These are phyloP conservation scores for Colistium nudipinnis DNA, from an alignment of 2,113 vertebrate species.

Conservation along the genomic window DNA sequence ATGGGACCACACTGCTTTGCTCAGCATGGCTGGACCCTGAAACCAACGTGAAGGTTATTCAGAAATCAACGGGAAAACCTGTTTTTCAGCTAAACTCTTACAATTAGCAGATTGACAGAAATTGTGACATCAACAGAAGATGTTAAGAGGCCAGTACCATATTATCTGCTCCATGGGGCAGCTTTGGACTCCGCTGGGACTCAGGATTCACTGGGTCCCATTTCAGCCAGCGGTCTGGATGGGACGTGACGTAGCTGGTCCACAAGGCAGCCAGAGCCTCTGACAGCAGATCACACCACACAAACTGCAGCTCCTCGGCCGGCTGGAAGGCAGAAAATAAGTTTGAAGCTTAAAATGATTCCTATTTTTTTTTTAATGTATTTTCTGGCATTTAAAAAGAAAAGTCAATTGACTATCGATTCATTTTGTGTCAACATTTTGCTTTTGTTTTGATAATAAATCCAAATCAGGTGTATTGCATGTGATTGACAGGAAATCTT, in stretches of 20 bases:
- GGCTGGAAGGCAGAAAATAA: constrained; percentile 62
- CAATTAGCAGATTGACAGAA: neutral
- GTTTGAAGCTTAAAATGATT: neutral
- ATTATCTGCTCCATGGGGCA: constrained; percentile 56
- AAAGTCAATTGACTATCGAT: no score
- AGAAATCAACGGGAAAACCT: neutral
- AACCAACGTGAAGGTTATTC: constrained; percentile 1
- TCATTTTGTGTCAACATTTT: neutral
- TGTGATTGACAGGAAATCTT: neutral
- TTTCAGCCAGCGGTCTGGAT: constrained; percentile 90
- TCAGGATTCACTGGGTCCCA: constrained; percentile 83
- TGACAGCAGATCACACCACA: constrained; percentile 88
- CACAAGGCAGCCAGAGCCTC: constrained; percentile 87
- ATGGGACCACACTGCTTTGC: constrained; percentile 89
- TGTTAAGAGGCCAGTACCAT: constrained; percentile 49
- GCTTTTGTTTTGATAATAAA: neutral
- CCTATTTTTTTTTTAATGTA: neutral
- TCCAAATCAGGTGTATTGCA: neutral
- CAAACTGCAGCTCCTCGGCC: constrained; percentile 82
- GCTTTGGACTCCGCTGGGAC: constrained; percentile 33
- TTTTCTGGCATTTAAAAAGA: neutral
- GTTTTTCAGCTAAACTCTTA: neutral
- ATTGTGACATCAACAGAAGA: neutral
- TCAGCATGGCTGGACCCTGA: constrained; percentile 91
- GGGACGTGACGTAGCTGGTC: constrained; percentile 87